These are phyloP conservation scores for Phortica magna DNA, from an alignment of 2,888 invertebrate genomes.

Conservation along the genomic window DNA sequence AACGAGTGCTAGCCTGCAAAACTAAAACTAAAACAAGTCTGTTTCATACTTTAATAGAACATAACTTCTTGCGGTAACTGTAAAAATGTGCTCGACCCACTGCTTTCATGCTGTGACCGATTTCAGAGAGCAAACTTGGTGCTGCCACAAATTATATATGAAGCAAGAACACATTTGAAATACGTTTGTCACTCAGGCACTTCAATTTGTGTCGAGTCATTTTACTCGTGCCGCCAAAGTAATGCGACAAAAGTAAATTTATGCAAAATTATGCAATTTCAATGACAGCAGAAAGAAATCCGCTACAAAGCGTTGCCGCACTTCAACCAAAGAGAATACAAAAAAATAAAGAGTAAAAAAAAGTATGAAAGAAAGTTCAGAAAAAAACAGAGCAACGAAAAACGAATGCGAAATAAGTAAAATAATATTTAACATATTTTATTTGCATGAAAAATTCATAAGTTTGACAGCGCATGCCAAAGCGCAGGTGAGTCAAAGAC, in stretches of 20 bases:
- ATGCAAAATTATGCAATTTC: constrained; percentile 16
- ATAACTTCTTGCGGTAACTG: no score
- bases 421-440: constrained; percentile 46
- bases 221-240: neutral
- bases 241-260: constrained; percentile 11
- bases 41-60: no score
- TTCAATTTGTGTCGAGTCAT: neutral
- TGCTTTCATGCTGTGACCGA: neutral
- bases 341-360: neutral
- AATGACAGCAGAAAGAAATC: neutral
- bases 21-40: no score
- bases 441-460: constrained; percentile 52
- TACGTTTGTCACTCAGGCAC: neutral
- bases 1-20: no score
- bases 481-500: neutral
- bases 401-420: constrained; percentile 21
- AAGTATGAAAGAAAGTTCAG: neutral
- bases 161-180: neutral
- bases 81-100: no score
- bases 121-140: neutral
- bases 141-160: neutral
- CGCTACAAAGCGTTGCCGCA: neutral
- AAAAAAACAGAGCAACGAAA: neutral
- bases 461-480: constrained; percentile 19
- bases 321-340: neutral